Percentiles rank a stretch among this genome's conserved stretches.
Evolutionary conservation across 2,113 vertebrate species (phyloP).

Genomic region (Okapia johnstoni): DNA sequence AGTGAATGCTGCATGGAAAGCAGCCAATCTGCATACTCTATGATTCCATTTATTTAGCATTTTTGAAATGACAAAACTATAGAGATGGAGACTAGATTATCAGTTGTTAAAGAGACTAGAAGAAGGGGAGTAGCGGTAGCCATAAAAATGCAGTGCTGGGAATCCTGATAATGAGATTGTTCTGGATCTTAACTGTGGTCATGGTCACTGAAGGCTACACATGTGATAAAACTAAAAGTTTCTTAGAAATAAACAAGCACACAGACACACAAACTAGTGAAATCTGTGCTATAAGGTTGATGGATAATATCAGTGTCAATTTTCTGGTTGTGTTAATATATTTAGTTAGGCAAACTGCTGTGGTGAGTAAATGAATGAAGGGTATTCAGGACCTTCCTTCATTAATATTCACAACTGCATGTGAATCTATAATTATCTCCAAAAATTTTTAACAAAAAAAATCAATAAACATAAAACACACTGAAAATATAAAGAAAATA

Average conservation of each 20-base stretch:
- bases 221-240: not conserved
- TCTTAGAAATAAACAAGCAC: not conserved
- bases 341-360: not conserved
- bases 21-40: not conserved
- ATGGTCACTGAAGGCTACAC: not conserved
- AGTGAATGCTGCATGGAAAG: not conserved
- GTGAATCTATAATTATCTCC: not conserved
- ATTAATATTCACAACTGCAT: not conserved
- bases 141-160: rapidly evolving
- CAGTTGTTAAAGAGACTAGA: not conserved
- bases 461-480: not conserved
- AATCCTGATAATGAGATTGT: not conserved
- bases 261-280: not conserved
- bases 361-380: not conserved
- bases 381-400: not conserved
- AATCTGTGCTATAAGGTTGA: not conserved
- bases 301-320: not conserved
- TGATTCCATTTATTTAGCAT: not conserved
- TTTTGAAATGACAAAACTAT: not conserved
- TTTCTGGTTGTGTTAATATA: not conserved
- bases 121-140: not conserved
- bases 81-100: not conserved
- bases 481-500: not conserved
- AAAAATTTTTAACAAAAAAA: not conserved
- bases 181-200: not conserved